phyloP scores from a whole-genome alignment of 2,797 vertebrate genomes.

The Sebastes diaconus region DNA sequence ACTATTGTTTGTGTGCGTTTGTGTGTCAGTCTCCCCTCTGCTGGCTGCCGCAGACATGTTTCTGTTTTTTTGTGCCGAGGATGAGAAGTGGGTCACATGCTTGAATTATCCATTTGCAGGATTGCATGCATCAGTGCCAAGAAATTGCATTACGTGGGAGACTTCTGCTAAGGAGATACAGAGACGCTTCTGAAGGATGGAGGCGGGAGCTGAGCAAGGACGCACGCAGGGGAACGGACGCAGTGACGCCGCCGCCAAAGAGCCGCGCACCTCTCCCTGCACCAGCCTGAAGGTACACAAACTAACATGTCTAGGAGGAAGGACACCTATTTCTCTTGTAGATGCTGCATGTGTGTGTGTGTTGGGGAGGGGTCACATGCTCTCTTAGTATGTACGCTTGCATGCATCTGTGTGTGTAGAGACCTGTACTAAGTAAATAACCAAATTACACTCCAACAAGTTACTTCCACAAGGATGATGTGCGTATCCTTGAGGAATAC shows the following conservation, averaged over 20 bases:
- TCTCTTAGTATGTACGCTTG: background rate
- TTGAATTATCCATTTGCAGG: slow-evolving; percentile 81
- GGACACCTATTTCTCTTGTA: background rate
- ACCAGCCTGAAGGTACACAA: slow-evolving; percentile 73
- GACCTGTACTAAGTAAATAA: slow-evolving; percentile 22
- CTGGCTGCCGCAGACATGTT: slow-evolving; percentile 31
- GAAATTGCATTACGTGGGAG: slow-evolving; percentile 71
- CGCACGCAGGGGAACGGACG: slow-evolving; percentile 64
- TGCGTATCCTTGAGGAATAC: background rate
- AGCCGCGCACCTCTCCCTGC: slow-evolving; percentile 46
- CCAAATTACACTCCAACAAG: slow-evolving; percentile 16
- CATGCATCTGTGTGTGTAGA: background rate
- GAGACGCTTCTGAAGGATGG: slow-evolving; percentile 68
- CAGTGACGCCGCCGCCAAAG: slow-evolving; percentile 31
- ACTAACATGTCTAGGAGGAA: background rate
- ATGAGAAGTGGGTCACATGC: slow-evolving; percentile 80
- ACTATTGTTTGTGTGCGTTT: slow-evolving; percentile 6
- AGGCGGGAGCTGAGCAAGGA: slow-evolving; percentile 53
- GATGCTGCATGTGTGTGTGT: background rate
- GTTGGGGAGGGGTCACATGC: slow-evolving; percentile 35
- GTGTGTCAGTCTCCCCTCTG: slow-evolving; percentile 24
- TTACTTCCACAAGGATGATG: background rate
- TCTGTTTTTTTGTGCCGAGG: slow-evolving; percentile 49
- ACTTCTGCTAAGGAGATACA: slow-evolving; percentile 62
- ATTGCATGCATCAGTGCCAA: slow-evolving; percentile 76